These are phyloP conservation scores for Cynopterus sphinx DNA, from an alignment of 2,797 vertebrate genomes.

Conservation along the genomic window DNA sequence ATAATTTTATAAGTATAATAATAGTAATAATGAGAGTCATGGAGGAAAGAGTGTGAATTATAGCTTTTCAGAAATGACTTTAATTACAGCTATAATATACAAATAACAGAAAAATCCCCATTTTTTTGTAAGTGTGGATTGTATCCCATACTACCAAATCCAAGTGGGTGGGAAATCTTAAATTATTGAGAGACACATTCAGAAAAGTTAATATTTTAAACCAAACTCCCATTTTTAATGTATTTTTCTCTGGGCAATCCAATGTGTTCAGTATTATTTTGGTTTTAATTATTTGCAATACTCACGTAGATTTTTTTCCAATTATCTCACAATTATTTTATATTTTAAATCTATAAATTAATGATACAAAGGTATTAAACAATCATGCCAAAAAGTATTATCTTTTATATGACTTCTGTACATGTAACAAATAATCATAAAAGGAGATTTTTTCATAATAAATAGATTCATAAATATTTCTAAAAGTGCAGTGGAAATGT, in stretches of 20 bases:
- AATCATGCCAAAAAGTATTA: background rate
- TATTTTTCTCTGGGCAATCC: background rate
- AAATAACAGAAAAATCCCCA: background rate
- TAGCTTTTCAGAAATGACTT: background rate
- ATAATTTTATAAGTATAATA: background rate
- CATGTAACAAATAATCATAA: background rate
- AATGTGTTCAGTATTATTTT: background rate
- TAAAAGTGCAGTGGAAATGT: background rate
- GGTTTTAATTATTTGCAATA: conserved; percentile 1
- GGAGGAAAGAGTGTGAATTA: background rate
- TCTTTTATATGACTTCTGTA: background rate
- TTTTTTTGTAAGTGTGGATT: background rate
- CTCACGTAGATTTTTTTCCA: background rate
- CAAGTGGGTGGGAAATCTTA: background rate
- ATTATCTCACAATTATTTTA: conserved; percentile 10
- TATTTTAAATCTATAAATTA: background rate
- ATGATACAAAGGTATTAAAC: background rate
- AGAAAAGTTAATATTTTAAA: conserved; percentile 4
- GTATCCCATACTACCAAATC: background rate
- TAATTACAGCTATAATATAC: background rate
- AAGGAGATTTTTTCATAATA: conserved; percentile 27
- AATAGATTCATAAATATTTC: background rate
- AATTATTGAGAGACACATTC: background rate
- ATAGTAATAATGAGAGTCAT: background rate
- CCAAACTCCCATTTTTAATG: background rate